phyloP scores from a whole-genome alignment of 2,797 vertebrate genomes.

The Falco rusticolus region DNA sequence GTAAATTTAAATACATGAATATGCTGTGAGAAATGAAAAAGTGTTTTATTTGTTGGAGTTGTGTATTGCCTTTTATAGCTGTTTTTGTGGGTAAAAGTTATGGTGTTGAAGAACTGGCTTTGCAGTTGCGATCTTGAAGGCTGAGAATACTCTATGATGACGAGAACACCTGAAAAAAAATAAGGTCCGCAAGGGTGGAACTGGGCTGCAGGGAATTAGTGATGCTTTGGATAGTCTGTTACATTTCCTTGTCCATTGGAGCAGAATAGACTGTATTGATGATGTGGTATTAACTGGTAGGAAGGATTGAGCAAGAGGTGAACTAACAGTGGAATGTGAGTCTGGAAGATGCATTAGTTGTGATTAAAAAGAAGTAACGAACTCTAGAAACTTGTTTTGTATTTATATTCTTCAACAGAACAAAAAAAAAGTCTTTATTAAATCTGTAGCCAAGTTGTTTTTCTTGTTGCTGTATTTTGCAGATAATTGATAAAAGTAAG shows the following conservation, averaged over 20 bases:
- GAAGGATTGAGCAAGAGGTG: background rate
- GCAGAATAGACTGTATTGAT: background rate
- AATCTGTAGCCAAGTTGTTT: background rate
- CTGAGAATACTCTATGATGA: background rate
- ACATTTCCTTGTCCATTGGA: background rate
- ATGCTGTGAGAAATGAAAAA: background rate
- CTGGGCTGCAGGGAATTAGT: background rate
- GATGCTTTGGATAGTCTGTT: background rate
- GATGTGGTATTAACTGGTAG: background rate
- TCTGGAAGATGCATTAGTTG: background rate
- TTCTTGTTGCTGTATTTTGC: constrained; percentile 35
- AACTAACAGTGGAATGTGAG: background rate
- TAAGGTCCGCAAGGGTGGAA: background rate
- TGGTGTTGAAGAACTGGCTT: background rate
- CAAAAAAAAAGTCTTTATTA: background rate
- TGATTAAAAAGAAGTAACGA: background rate
- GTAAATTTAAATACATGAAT: background rate
- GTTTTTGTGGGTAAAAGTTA: background rate
- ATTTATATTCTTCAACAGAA: background rate
- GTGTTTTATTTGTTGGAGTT: background rate
- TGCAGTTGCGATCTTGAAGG: background rate
- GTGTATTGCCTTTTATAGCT: background rate
- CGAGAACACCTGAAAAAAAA: background rate
- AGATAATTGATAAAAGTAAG: constrained; percentile 99
- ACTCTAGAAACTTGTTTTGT: background rate